Conservation (phyloP, 2,797 vertebrate genomes). For the Sebastes matsubarae region DNA sequence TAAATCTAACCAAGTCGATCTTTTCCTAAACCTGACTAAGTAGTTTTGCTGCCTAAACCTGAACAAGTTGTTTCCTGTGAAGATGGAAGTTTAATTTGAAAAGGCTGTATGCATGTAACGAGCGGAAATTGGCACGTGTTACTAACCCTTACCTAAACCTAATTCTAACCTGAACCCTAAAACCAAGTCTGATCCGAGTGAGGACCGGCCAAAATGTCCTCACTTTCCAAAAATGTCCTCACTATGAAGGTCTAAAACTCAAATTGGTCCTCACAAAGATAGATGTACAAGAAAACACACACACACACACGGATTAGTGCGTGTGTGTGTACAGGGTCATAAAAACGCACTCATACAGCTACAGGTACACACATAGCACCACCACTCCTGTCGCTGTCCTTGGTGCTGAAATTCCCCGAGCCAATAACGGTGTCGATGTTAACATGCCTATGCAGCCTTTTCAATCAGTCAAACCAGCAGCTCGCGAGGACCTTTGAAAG, state of each 20-base stretch:
- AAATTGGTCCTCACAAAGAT: background rate
- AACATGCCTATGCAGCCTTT: conserved; percentile 15
- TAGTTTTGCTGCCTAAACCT: too few relatives aligned
- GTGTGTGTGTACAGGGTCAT: conserved; percentile 8
- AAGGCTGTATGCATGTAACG: background rate
- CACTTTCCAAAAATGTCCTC: background rate
- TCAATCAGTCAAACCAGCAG: conserved; percentile 38
- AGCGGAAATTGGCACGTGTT: accelerated
- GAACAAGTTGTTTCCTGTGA: too few relatives aligned
- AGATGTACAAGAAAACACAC: background rate
- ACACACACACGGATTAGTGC: background rate
- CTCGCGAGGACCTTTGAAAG: background rate
- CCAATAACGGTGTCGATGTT: conserved; percentile 43
- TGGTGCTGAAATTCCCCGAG: conserved; percentile 57
- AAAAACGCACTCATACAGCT: background rate
- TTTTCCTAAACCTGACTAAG: too few relatives aligned
- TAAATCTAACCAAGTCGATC: too few relatives aligned
- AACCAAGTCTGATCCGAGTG: background rate
- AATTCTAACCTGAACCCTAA: background rate
- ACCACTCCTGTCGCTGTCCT: conserved; percentile 28
- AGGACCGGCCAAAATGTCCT: background rate
- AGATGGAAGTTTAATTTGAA: background rate
- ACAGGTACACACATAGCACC: background rate
- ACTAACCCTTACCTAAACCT: background rate
- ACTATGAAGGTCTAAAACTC: background rate